A percentile compares a stretch with the other conserved stretches of the same genome.
Evolutionary conservation across 2,113 vertebrate species (phyloP).

Genomic region (Daphoenositta chrysoptera): DNA sequence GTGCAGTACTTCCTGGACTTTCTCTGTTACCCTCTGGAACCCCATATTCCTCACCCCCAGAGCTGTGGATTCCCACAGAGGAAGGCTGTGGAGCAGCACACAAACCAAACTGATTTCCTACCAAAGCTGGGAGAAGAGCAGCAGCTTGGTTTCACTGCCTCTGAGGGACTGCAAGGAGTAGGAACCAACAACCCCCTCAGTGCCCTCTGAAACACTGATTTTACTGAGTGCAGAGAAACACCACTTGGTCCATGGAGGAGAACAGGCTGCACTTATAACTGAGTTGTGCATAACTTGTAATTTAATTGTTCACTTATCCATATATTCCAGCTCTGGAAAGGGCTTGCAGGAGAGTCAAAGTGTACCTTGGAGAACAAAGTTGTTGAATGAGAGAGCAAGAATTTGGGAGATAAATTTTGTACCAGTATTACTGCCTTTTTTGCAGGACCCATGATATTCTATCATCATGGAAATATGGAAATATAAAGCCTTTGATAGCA

Average conservation of each 20-base stretch:
- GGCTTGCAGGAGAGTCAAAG: not conserved
- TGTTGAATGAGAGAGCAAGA: not conserved
- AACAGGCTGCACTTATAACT: not conserved
- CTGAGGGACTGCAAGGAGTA: not conserved
- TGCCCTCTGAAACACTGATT: not conserved
- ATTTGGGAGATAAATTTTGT: not conserved
- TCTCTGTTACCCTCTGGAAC: not conserved
- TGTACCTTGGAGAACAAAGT: not conserved
- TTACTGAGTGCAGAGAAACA: not conserved
- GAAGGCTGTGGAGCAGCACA: not conserved
- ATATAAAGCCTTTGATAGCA: not conserved
- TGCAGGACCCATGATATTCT: not conserved
- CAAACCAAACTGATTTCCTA: not conserved
- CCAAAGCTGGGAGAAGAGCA: not conserved
- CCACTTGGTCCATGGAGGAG: fast-evolving
- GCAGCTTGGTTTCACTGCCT: not conserved
- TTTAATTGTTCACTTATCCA: not conserved
- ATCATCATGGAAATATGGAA: not conserved
- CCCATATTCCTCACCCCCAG: not conserved
- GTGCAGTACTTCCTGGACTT: not conserved
- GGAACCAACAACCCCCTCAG: not conserved
- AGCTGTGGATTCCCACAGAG: not conserved
- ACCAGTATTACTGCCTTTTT: not conserved
- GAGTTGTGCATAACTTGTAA: too few species aligned
- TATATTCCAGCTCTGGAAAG: not conserved